Conservation (phyloP, 2,888 invertebrate species). For the Nephrotoma appendiculata region DNA sequence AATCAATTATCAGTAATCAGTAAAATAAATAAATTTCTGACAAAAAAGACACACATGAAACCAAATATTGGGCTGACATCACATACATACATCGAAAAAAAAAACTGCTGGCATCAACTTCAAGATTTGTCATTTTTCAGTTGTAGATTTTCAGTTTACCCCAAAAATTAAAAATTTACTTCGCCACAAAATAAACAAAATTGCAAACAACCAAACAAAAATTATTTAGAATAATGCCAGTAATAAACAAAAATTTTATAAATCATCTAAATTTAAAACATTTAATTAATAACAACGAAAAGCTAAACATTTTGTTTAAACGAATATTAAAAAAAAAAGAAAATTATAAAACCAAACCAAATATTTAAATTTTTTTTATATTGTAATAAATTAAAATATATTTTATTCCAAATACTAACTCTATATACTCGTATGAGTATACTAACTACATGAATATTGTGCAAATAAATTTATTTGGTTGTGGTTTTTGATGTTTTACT, state of each 20-base stretch:
- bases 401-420: not conserved
- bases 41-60: too few relatives aligned
- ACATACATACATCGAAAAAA: too few relatives aligned
- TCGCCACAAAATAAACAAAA: too few relatives aligned
- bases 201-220: too few relatives aligned
- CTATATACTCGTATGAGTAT: not conserved
- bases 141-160: too few relatives aligned
- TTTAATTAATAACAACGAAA: not conserved
- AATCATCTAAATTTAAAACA: not conserved
- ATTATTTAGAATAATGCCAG: not conserved
- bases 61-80: too few relatives aligned
- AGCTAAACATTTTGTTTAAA: not conserved
- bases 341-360: not conserved
- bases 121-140: too few relatives aligned
- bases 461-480: not conserved
- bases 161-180: too few relatives aligned
- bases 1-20: too few relatives aligned
- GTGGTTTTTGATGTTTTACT: not conserved
- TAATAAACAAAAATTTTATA: not conserved
- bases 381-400: not conserved
- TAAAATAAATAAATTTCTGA: too few relatives aligned
- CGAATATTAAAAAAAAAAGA: not conserved
- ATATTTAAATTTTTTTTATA: not conserved
- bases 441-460: not conserved
- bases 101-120: too few relatives aligned